Evolutionary conservation across 2,113 vertebrate genomes (phyloP), one percentile per base, ranked within the genome.

Genomic region (Romanogobio albipinnatus): DNA sequence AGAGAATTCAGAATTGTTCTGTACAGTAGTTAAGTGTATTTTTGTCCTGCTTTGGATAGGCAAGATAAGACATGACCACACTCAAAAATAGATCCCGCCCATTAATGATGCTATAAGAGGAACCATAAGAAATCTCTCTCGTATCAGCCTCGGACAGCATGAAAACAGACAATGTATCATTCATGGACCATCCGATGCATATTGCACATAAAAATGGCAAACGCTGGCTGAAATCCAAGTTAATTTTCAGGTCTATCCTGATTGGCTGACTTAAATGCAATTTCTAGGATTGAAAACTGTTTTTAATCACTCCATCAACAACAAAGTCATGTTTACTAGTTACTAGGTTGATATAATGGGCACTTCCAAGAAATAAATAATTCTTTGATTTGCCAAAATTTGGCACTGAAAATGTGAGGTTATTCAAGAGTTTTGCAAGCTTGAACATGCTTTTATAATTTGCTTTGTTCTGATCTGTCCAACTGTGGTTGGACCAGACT

Each of bases 371-470:
- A 4, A 76, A 53, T 3, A 76, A 53, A 15, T 76, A 76, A 76
- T 22, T 0, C 3, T 15, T 51, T 9, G 7, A 76, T 76, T 51
- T 76, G 74, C 24, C 73, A 53, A 53, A 26, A 15, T 75, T 51
- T 29, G 73, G 73, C 73, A 75, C 73, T 51, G 24, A 49, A 51
- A 9, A 75, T 19, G 4, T 51, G 13, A 49, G 47, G 73, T 51
- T 53, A 15, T 33, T 53, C 8, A 33, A 76, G 47, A 53, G 73
- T 29, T 26, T 17, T 53, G 13, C 45, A 33, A 53, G 45, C 49
- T 53, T 76, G 71, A 75, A 75, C 71, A 75, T 24, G 45, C 71
- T 45, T 75, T 45, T 47, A 76, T 76, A 51, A 33, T 53, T 76
- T 53, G 74, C 24, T 53, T 76, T 53, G 47, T 76, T 76, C 45